These are phyloP conservation scores for Linyphia triangularis DNA, from an alignment of 2,888 invertebrate species.

Conservation along the genomic window DNA sequence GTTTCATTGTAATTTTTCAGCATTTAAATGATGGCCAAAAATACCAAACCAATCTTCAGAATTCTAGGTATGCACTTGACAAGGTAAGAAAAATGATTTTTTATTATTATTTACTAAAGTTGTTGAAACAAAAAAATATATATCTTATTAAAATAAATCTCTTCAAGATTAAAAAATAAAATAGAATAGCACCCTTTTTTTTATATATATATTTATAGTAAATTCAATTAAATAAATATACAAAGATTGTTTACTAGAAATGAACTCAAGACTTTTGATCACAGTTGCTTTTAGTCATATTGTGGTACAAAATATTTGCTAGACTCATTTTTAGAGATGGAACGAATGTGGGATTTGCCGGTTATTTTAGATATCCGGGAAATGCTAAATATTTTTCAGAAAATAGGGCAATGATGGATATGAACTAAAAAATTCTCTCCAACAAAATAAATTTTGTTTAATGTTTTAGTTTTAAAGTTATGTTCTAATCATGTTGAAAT, in stretches of 20 bases:
- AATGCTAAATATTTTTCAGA: too few relatives aligned
- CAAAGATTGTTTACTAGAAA: neutral
- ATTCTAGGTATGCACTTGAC: conserved; percentile 87
- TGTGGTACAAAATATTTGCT: too few relatives aligned
- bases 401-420: too few relatives aligned
- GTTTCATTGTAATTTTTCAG: conserved; percentile 79
- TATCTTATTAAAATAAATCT: neutral
- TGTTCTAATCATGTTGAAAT: neutral
- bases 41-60: conserved; percentile 85
- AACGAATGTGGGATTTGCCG: too few relatives aligned
- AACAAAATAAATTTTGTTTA: neutral
- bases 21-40: conserved; percentile 87
- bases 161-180: too few relatives aligned
- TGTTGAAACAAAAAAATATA: neutral
- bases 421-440: neutral
- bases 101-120: too few relatives aligned
- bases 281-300: neutral
- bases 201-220: too few relatives aligned
- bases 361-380: too few relatives aligned
- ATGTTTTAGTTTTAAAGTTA: neutral
- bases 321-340: too few relatives aligned
- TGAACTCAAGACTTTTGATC: neutral
- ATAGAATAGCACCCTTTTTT: too few relatives aligned
- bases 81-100: conserved; percentile 81
- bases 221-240: neutral